Base-by-base conservation (phyloP, 2,888 invertebrate genomes). In the Cheilosia vernalis region DNA sequence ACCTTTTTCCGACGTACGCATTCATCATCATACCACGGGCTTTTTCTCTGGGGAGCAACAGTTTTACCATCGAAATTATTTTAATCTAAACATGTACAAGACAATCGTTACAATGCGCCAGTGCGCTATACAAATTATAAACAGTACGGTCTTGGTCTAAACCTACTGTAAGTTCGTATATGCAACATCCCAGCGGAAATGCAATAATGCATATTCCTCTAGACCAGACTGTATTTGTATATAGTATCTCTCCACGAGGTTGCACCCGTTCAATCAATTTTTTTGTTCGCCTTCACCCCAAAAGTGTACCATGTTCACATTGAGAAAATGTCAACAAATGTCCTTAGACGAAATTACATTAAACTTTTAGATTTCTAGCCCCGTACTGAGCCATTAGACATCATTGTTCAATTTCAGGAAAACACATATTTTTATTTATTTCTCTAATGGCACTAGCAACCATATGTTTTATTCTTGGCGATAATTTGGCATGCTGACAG, bases 281-380 rank as follows among this genome's bases (percentile, higher is more conserved):
- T 51, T 51, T 56, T 2, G 42, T 21, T 27, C 24, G 24, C 76
- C 74, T 76, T 81, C 69, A 74, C 27, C 61, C 24, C 61, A 44
- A 63, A 51, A n/a, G 63, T 55, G 73, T 47, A 55, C 55, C 63
- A 47, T 24, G 44, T 47, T 51, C 56, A 42, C 49, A 63, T 33
- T 56, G 47, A 49, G 49, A 55, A 66, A 78, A 83, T 83, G 79
- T 67, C 79, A 83, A 67, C 79, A 66, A 63, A 51, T 79, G 83
- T 79, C 83, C 79, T 83, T 73, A 79, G 42, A 79, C 24, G 49
- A 67, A 60, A 67, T 78, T 53, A 55, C 44, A 21, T 30, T 72
- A 40, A 64, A 42, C 42, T 66, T 64, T 66, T n/a, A 70, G 40
- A 66, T 70, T 53, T 24, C 33, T 40, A 42, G 21, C 27, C 21